Conservation (phyloP, 92 coral and sea anemone genomes). For the Zoanthus gigantus region DNA sequence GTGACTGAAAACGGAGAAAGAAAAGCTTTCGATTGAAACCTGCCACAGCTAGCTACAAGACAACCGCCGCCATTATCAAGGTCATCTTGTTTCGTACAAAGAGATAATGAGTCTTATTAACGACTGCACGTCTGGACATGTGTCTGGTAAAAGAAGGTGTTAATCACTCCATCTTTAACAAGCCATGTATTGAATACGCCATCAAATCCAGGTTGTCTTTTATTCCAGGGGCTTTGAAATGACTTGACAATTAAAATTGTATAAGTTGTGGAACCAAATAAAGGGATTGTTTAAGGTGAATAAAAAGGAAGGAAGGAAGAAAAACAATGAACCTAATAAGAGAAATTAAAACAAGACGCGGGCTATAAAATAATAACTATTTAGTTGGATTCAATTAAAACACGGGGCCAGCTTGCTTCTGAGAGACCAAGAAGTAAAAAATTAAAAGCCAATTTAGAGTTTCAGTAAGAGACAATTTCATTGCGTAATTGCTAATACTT, state of each 20-base stretch:
- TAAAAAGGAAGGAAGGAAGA: neutral
- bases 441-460: neutral
- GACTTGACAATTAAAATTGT: neutral
- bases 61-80: neutral
- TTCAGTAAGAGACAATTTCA: neutral
- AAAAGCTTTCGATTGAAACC: neutral
- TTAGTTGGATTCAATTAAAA: neutral
- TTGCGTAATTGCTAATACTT: slow-evolving; percentile 3
- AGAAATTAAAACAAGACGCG: neutral
- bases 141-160: neutral
- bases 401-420: neutral
- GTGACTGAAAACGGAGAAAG: neutral
- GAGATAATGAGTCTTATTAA: neutral
- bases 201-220: neutral
- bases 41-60: neutral
- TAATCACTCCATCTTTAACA: neutral
- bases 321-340: neutral
- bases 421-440: neutral
- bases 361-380: neutral
- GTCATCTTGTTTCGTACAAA: slow-evolving; percentile 3
- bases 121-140: neutral
- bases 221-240: neutral
- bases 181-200: neutral
- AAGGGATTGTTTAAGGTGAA: neutral
- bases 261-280: neutral